A percentile compares a stretch with the other conserved stretches of the same genome.
Conservation (phyloP, 2,797 vertebrate genomes). For the Chloroceryle inda region DNA sequence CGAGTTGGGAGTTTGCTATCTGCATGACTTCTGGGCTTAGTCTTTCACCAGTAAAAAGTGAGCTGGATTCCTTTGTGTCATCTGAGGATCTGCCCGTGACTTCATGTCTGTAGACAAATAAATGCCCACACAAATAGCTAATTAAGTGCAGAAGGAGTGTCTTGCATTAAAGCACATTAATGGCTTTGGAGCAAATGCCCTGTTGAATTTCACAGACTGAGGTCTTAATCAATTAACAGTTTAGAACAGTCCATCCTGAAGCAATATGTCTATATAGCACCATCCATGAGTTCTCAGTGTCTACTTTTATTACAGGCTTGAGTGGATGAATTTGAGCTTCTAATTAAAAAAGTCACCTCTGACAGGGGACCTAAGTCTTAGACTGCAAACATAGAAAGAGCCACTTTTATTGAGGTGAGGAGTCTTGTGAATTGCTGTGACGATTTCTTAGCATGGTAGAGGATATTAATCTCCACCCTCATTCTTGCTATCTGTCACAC, state of each 20-base stretch:
- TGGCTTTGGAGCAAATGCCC: neutral
- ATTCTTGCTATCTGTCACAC: neutral
- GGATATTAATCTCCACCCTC: neutral
- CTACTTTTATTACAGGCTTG: neutral
- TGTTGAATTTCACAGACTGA: neutral
- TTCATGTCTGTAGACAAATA: neutral
- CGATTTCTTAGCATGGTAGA: neutral
- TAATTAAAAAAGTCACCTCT: neutral
- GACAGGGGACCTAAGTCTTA: neutral
- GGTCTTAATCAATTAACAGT: neutral
- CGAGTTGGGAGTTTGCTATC: neutral
- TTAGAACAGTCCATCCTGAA: neutral
- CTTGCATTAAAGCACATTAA: neutral
- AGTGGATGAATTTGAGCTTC: neutral
- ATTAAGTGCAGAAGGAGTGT: slow-evolving; percentile 17
- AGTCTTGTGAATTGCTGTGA: neutral
- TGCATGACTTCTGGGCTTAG: neutral
- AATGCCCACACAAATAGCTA: slow-evolving; percentile 38
- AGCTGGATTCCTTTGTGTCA: neutral
- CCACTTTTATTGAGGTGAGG: neutral
- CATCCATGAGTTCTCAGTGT: neutral
- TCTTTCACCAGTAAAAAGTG: neutral
- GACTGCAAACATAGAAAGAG: neutral
- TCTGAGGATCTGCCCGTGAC: neutral
- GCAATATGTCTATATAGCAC: neutral